Evolutionary conservation across 37 sponge, comb jelly and placozoan species (phyloP).

Genomic region (Chondrilla cf. caribensis): DNA sequence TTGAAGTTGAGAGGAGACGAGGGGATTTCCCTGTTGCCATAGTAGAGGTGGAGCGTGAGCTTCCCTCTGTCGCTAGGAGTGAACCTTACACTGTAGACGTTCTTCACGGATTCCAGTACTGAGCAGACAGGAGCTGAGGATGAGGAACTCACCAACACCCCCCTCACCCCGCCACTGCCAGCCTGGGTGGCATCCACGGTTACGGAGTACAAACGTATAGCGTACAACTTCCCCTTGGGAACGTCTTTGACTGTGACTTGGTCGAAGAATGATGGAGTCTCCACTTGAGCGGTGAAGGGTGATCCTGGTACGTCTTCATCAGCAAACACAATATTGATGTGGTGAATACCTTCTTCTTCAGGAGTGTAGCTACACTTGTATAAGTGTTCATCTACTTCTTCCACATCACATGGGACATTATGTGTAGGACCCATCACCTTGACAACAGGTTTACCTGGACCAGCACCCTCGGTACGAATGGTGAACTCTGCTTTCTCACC

Average conservation of each 20-base stretch:
- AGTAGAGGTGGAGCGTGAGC: conserved; percentile 27
- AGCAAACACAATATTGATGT: conserved; percentile 48
- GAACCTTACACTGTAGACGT: conserved; percentile 38
- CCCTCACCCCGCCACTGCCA: conserved; percentile 60
- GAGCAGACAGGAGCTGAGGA: background rate
- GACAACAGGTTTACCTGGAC: conserved; percentile 59
- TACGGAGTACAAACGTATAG: conserved; percentile 39
- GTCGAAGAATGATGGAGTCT: conserved; percentile 6
- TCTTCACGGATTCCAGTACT: background rate
- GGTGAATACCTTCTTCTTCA: conserved; percentile 46
- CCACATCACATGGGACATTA: conserved; percentile 22
- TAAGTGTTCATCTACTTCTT: conserved; percentile 13
- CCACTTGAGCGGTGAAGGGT: conserved; percentile 56
- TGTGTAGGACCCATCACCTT: conserved; percentile 55
- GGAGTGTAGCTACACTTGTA: conserved; percentile 50
- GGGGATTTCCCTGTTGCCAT: conserved; percentile 25
- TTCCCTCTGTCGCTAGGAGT: conserved; percentile 54
- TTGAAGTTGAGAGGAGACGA: conserved; percentile 46
- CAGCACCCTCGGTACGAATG: conserved; percentile 68
- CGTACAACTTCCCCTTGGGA: conserved; percentile 34
- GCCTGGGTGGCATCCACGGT: conserved; percentile 43
- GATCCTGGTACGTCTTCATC: conserved; percentile 50
- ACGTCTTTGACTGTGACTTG: background rate
- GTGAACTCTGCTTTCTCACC: conserved; percentile 48
- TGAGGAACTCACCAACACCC: conserved; percentile 31